These are phyloP conservation scores for Macroglossus sobrinus DNA, from an alignment of 2,113 vertebrate genomes.

Conservation along the genomic window DNA sequence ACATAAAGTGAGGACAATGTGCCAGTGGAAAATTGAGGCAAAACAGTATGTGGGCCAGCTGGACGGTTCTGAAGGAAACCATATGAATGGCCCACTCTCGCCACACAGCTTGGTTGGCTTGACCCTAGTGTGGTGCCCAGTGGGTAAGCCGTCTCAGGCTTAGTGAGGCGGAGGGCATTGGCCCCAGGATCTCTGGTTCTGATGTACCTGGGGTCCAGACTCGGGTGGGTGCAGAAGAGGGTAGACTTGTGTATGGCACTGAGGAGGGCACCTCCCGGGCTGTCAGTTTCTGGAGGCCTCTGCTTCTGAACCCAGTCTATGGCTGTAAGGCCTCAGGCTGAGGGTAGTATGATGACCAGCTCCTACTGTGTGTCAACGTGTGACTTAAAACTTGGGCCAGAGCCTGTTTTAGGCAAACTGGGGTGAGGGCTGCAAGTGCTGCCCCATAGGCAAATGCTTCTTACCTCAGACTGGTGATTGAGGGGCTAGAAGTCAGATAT, in stretches of 20 bases:
- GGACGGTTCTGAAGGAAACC: constrained; percentile 23
- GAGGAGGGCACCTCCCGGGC: not conserved
- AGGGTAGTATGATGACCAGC: not conserved
- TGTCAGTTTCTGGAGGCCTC: not conserved
- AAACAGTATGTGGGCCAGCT: constrained; percentile 34
- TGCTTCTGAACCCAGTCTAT: not conserved
- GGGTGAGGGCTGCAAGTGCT: not conserved
- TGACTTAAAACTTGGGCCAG: not conserved
- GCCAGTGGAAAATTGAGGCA: constrained; percentile 19
- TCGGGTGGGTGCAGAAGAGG: not conserved
- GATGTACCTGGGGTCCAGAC: not conserved
- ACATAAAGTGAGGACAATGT: constrained; percentile 45
- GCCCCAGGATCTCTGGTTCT: not conserved
- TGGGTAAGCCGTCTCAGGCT: not conserved
- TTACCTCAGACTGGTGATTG: not conserved
- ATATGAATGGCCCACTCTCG: not conserved
- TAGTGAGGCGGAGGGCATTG: not conserved
- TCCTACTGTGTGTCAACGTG: not conserved
- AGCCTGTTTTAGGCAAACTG: not conserved
- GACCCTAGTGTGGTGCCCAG: not conserved
- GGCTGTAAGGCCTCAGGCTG: not conserved
- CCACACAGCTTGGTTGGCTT: not conserved
- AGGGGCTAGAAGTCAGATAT: not conserved
- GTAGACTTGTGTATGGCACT: not conserved
- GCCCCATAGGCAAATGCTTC: not conserved